Evolutionary conservation across 2,888 invertebrate species (phyloP).

Genomic region (Romanomermis culicivorax): DNA sequence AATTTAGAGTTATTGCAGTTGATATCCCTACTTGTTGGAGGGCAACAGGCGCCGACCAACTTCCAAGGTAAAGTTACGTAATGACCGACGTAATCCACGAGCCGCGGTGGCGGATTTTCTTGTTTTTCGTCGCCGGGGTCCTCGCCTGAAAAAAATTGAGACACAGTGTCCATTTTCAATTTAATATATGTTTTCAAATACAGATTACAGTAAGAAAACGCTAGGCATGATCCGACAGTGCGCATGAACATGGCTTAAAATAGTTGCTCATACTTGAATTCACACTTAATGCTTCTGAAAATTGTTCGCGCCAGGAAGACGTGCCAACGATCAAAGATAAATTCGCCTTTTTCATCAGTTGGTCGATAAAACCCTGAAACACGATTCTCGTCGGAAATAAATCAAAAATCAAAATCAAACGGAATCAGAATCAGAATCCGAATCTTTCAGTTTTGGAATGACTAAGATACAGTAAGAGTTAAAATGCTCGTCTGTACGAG

Average conservation of each 20-base stretch:
- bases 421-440: background rate
- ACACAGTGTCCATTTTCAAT: background rate
- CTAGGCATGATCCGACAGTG: background rate
- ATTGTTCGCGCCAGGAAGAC: conserved; percentile 95
- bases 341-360: background rate
- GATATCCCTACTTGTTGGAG: conserved; percentile 58
- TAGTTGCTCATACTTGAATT: conserved; percentile 53
- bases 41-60: conserved; percentile 81
- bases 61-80: conserved; percentile 93
- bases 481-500: no score
- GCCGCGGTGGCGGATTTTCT: conserved; percentile 42
- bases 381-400: no score
- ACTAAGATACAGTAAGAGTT: no score
- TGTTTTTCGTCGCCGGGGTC: conserved; percentile 14
- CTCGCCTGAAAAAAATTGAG: background rate
- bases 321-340: conserved; percentile 60
- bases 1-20: background rate
- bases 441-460: no score
- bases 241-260: background rate
- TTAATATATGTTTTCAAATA: background rate
- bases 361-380: conserved; percentile 3
- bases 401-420: background rate
- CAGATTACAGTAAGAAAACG: background rate
- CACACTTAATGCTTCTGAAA: conserved; percentile 84
- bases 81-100: conserved; percentile 79